Evolutionary conservation across 2,888 invertebrate species (phyloP).

Genomic region (Laspeyria flexula): DNA sequence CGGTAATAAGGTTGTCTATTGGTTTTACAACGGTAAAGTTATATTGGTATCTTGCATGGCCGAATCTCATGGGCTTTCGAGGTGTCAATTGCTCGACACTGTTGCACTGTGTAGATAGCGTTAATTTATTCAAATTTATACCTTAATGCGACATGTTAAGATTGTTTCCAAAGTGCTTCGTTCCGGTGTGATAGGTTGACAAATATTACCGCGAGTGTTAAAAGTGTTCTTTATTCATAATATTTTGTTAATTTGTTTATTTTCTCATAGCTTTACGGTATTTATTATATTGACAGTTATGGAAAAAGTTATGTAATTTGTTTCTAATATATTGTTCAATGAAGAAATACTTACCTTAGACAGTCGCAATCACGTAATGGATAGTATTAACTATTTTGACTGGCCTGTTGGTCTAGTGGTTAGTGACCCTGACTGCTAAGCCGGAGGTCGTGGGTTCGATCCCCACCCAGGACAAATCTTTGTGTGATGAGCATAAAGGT

Average conservation of each 20-base stretch:
- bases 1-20: slow-evolving; percentile 1
- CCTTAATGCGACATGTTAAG: slow-evolving; percentile 29
- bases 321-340: too few species aligned
- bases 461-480: too few species aligned
- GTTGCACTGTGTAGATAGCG: slow-evolving; percentile 44
- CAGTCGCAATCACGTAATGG: too few species aligned
- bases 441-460: too few species aligned
- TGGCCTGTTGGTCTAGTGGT: too few species aligned
- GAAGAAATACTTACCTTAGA: too few species aligned
- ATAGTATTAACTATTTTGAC: too few species aligned
- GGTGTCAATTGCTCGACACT: slow-evolving; percentile 66
- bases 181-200: slow-evolving; percentile 24
- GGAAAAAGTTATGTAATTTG: too few species aligned
- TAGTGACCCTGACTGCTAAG: too few species aligned
- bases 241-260: slow-evolving; percentile 40
- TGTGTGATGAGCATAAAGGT: too few species aligned
- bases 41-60: slow-evolving; percentile 44
- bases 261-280: slow-evolving; percentile 33
- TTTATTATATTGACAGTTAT: too few species aligned
- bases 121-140: slow-evolving; percentile 30
- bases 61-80: slow-evolving; percentile 58
- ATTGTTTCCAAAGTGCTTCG: slow-evolving; percentile 13
- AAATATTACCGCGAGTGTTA: slow-evolving; percentile 37
- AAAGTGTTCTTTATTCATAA: slow-evolving; percentile 34
- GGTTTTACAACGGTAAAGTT: slow-evolving; percentile 17